phyloP scores from a whole-genome alignment of 1,140 invertebrate species.

The Dendrolimus kikuchii region DNA sequence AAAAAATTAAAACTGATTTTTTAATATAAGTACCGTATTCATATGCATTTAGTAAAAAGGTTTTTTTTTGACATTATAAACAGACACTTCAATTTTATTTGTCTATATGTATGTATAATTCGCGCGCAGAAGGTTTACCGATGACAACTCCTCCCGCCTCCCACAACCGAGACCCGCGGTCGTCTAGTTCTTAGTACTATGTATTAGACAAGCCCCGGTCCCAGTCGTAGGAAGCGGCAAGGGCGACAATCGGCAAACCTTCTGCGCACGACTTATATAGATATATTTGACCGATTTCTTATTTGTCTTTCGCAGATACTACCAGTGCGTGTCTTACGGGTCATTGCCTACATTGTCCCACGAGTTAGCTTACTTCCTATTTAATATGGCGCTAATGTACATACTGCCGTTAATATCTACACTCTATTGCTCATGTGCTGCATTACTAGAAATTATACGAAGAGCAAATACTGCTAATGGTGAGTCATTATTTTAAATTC shows the following conservation, averaged over 20 bases:
- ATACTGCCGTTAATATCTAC: conserved; percentile 87
- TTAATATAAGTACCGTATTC: too few relatives aligned
- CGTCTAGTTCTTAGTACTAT: too few relatives aligned
- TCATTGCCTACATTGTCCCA: conserved; percentile 77
- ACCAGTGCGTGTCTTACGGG: conserved; percentile 87
- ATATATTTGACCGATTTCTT: neutral
- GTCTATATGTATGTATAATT: too few relatives aligned
- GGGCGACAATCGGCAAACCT: neutral
- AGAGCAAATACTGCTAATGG: conserved; percentile 74
- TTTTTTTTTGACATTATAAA: too few relatives aligned
- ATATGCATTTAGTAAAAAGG: too few relatives aligned
- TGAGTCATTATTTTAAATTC: conserved; percentile 26
- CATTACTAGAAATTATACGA: conserved; percentile 83
- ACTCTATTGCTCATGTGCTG: conserved; percentile 89
- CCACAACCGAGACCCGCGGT: too few relatives aligned
- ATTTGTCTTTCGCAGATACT: conserved; percentile 71
- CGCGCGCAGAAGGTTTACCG: too few relatives aligned
- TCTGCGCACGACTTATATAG: neutral
- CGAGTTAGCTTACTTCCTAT: conserved; percentile 82
- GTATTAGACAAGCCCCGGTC: too few relatives aligned
- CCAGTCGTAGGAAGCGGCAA: too few relatives aligned
- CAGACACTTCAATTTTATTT: too few relatives aligned
- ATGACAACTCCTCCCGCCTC: too few relatives aligned
- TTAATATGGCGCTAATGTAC: conserved; percentile 90
- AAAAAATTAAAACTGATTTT: too few relatives aligned